Conservation (phyloP, 2,113 vertebrate genomes). For the Hassar affinis region DNA sequence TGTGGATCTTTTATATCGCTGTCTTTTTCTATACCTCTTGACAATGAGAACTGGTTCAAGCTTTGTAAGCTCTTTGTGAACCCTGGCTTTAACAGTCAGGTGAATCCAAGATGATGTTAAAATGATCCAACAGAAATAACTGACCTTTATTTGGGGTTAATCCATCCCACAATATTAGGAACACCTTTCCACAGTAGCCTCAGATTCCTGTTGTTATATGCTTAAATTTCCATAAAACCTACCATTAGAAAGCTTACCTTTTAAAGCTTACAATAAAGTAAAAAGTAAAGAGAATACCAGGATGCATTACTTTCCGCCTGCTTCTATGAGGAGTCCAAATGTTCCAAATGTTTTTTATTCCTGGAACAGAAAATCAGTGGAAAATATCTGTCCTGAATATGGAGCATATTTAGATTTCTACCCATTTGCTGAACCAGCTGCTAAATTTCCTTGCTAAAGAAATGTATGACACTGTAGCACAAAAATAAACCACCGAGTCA, state of each 20-base stretch:
- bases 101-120: neutral
- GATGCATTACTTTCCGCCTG: neutral
- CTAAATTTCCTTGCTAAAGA: neutral
- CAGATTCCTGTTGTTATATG: neutral
- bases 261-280: constrained; percentile 18
- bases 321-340: constrained; percentile 5
- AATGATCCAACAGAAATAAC: neutral
- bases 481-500: neutral
- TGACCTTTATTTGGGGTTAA: neutral
- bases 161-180: neutral
- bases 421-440: neutral
- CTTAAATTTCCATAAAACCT: neutral
- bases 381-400: constrained; percentile 14
- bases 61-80: neutral
- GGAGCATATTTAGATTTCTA: constrained; percentile 19
- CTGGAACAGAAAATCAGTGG: constrained; percentile 29
- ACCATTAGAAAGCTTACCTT: neutral
- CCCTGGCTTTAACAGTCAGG: neutral
- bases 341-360: neutral
- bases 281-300: neutral
- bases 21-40: neutral
- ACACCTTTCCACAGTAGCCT: neutral
- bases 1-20: neutral
- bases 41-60: neutral
- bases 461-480: neutral